These are phyloP conservation scores for Channa striata DNA, from an alignment of 2,797 vertebrate species.

Conservation along the genomic window DNA sequence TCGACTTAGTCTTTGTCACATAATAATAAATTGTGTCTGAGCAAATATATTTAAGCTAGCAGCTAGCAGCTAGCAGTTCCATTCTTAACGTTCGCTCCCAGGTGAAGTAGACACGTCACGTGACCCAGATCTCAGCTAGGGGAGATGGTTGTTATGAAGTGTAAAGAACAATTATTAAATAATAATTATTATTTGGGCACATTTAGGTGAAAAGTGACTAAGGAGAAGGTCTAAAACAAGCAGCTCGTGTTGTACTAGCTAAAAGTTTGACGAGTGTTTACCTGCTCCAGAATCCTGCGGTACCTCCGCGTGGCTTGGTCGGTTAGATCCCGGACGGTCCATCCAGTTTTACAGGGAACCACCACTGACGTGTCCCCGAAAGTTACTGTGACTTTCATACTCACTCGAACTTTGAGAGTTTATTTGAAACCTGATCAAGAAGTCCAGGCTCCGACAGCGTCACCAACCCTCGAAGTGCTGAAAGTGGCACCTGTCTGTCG, in stretches of 20 bases:
- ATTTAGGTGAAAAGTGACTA: rapidly evolving
- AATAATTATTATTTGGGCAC: rapidly evolving
- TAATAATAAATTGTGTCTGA: background rate
- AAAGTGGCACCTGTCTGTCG: constrained; percentile 56
- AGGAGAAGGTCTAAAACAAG: no score
- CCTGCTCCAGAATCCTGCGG: constrained; percentile 89
- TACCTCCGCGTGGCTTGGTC: constrained; percentile 92
- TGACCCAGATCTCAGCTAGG: constrained; percentile 27
- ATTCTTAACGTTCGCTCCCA: background rate
- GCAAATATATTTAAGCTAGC: background rate
- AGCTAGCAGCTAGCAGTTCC: constrained; percentile 2
- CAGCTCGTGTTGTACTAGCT: no score
- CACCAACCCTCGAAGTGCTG: constrained; percentile 12
- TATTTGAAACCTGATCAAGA: background rate
- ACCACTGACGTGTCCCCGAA: constrained; percentile 92
- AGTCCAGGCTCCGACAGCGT: constrained; percentile 1
- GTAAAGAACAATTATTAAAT: background rate
- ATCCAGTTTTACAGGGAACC: constrained; percentile 91
- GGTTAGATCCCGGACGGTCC: constrained; percentile 89
- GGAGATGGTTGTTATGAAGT: background rate
- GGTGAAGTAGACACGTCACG: constrained; percentile 26
- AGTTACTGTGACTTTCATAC: constrained; percentile 94
- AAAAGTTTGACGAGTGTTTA: constrained; percentile 58
- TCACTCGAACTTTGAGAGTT: background rate
- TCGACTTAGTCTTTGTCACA: background rate